Evolutionary conservation across 2,113 vertebrate species (phyloP).

Genomic region (Anolis carolinensis): DNA sequence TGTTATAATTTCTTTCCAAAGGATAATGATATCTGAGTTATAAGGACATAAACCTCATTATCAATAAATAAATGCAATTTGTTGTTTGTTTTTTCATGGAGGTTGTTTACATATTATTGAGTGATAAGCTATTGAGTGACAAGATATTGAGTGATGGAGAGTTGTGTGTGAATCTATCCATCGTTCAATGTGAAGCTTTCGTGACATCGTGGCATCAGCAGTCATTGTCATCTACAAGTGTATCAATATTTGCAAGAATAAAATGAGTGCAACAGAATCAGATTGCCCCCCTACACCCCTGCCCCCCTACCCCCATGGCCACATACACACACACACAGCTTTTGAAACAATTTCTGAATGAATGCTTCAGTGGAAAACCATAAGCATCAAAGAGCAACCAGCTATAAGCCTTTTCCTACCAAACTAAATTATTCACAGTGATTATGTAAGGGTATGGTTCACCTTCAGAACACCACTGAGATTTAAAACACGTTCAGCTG

Average conservation of each 20-base stretch:
- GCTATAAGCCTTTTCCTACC: slow-evolving; percentile 48
- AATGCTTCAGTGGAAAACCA: slow-evolving; percentile 38
- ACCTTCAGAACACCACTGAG: slow-evolving; percentile 61
- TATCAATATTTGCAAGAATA: neutral
- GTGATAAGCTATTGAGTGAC: neutral
- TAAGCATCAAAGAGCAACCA: slow-evolving; percentile 49
- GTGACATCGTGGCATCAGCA: neutral
- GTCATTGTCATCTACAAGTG: neutral
- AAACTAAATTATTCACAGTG: slow-evolving; percentile 55
- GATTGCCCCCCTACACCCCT: no score
- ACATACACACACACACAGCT: neutral
- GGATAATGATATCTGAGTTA: neutral
- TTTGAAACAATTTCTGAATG: slow-evolving; percentile 40
- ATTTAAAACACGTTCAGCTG: slow-evolving; percentile 46
- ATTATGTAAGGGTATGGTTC: slow-evolving; percentile 66
- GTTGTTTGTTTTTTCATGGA: neutral
- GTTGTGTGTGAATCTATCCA: neutral
- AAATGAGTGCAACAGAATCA: neutral
- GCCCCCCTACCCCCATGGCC: neutral
- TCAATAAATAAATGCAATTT: neutral
- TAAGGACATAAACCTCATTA: neutral
- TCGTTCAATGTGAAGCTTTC: neutral
- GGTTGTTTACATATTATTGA: neutral
- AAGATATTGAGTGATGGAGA: neutral
- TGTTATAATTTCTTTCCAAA: neutral